Conservation (phyloP, 1,140 invertebrate genomes). For the Pseudomyrmex dendroicus region DNA sequence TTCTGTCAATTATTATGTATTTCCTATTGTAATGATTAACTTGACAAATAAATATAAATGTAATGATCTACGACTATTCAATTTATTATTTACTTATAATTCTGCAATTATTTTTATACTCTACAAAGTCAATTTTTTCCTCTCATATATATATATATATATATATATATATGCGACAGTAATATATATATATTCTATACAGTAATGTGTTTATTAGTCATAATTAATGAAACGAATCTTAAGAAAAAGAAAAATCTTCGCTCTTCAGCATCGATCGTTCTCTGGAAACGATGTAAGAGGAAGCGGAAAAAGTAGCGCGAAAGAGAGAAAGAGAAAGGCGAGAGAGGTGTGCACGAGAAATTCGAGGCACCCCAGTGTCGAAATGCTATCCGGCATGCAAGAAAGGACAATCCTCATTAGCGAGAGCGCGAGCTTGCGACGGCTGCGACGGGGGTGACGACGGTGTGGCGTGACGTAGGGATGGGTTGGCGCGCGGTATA, state of each 20-base stretch:
- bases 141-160: too few relatives aligned
- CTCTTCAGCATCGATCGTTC: constrained; percentile 68
- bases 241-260: constrained; percentile 41
- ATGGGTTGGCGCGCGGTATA: neutral
- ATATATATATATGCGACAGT: too few relatives aligned
- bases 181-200: too few relatives aligned
- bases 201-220: too few relatives aligned
- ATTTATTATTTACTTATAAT: too few relatives aligned
- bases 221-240: neutral
- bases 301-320: constrained; percentile 25
- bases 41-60: neutral
- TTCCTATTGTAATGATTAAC: neutral
- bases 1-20: neutral
- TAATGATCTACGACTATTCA: too few relatives aligned
- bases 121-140: too few relatives aligned
- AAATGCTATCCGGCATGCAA: constrained; percentile 81
- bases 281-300: constrained; percentile 54
- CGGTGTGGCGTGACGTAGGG: neutral
- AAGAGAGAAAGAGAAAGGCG: neutral
- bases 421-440: constrained; percentile 57
- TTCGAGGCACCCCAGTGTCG: constrained; percentile 77
- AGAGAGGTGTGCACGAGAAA: constrained; percentile 66
- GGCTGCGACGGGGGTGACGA: neutral
- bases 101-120: too few relatives aligned
- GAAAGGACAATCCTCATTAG: constrained; percentile 82